Evolutionary conservation across 2,888 invertebrate genomes (phyloP).

Genomic region (Odiellus spinosus): DNA sequence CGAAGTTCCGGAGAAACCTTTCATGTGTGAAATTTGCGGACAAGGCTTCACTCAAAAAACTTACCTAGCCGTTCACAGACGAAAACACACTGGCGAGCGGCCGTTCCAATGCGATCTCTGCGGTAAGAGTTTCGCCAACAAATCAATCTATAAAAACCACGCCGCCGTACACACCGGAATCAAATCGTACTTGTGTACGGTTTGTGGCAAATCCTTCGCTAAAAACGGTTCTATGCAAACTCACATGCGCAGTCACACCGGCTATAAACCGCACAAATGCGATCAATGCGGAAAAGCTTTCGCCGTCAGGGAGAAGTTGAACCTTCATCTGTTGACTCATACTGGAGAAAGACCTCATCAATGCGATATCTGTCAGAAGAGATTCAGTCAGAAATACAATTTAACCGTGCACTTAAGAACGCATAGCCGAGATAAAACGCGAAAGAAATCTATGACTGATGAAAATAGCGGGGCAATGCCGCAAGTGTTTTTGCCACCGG

Average conservation of each 20-base stretch:
- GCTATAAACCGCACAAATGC: slow-evolving; percentile 21
- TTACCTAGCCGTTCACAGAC: not conserved
- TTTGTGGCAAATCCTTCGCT: not conserved
- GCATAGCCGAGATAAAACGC: no score
- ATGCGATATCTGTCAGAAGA: slow-evolving; percentile 27
- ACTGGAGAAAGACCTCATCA: slow-evolving; percentile 28
- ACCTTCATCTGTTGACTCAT: slow-evolving; percentile 31
- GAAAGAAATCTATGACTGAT: no score
- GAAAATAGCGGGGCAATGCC: no score
- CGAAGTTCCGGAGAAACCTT: not conserved
- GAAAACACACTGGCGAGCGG: not conserved
- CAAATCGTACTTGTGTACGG: not conserved
- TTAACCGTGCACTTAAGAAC: no score
- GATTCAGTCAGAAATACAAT: slow-evolving; percentile 26
- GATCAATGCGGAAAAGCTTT: slow-evolving; percentile 31
- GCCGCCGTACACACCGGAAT: not conserved
- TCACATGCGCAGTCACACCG: slow-evolving; percentile 12
- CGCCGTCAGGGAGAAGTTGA: slow-evolving; percentile 31
- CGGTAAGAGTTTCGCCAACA: not conserved
- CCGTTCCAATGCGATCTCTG: not conserved
- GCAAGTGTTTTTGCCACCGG: no score
- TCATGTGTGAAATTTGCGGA: not conserved
- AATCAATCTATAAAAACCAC: not conserved
- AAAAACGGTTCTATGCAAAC: slow-evolving; percentile 4
- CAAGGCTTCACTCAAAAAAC: slow-evolving; percentile 17